Evolutionary conservation across 2,113 vertebrate genomes (phyloP).

Genomic region (Elachura formosa): DNA sequence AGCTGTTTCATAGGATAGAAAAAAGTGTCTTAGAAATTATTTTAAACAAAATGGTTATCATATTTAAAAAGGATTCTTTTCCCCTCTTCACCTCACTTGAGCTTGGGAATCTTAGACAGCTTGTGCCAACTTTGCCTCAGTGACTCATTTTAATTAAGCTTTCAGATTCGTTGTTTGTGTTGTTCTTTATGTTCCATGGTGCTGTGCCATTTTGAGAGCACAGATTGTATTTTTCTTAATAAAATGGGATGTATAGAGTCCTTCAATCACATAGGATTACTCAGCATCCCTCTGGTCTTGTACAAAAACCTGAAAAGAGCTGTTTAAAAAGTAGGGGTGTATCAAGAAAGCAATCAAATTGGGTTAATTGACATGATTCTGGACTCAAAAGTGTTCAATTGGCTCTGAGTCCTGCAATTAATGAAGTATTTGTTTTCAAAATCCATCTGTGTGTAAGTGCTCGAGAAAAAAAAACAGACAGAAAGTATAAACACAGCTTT

Average conservation of each 20-base stretch:
- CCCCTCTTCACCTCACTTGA: not conserved
- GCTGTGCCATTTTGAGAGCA: not conserved
- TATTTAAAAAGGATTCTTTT: not conserved
- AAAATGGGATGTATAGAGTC: not conserved
- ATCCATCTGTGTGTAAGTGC: slow-evolving; percentile 42
- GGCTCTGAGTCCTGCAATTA: not conserved
- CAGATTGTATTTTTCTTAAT: not conserved
- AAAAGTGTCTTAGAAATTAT: not conserved
- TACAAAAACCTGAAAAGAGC: not conserved
- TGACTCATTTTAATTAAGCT: not conserved
- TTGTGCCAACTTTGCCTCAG: not conserved
- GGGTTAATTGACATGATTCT: slow-evolving; percentile 37
- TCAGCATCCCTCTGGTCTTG: not conserved
- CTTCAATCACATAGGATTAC: not conserved
- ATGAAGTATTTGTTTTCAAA: slow-evolving; percentile 56
- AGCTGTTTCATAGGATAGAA: not conserved
- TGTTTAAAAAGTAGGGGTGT: not conserved
- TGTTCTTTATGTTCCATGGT: not conserved
- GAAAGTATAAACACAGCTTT: slow-evolving; percentile 45
- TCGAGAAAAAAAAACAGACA: not conserved
- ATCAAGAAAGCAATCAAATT: slow-evolving; percentile 26
- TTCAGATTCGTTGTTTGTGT: not conserved
- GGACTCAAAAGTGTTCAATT: not conserved
- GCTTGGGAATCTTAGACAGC: not conserved
- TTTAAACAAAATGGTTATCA: not conserved